Evolutionary conservation across 2,113 vertebrate genomes (phyloP).

Genomic region (Zapornia atra): DNA sequence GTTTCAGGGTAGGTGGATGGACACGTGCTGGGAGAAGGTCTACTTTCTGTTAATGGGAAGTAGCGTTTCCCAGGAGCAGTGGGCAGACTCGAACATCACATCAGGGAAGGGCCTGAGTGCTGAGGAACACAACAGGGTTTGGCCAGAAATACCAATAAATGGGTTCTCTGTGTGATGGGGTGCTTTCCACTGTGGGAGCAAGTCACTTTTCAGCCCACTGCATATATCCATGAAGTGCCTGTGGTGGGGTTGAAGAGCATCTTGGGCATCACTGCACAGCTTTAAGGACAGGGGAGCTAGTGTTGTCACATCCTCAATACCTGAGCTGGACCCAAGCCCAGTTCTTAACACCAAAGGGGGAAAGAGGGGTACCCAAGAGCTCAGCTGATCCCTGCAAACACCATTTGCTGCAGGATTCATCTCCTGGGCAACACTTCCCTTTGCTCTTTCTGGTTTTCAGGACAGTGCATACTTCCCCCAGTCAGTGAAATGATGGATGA

Average conservation of each 20-base stretch:
- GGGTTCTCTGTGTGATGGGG: neutral
- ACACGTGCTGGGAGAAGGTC: neutral
- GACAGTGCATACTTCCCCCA: slow-evolving; percentile 73
- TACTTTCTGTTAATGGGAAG: neutral
- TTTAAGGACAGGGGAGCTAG: neutral
- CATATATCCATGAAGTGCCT: neutral
- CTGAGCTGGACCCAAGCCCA: neutral
- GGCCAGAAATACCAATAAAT: neutral
- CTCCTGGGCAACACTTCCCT: neutral
- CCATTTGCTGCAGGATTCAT: neutral
- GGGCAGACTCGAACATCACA: neutral
- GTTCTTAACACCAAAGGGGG: neutral
- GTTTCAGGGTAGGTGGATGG: slow-evolving; percentile 77
- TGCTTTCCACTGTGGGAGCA: neutral
- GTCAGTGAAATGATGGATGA: slow-evolving; percentile 76
- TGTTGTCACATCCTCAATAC: neutral
- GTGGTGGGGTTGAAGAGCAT: neutral
- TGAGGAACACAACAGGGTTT: neutral
- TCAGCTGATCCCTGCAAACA: neutral
- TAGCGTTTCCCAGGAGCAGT: neutral
- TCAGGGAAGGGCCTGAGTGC: too few species aligned
- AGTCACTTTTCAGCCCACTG: neutral
- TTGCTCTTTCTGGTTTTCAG: slow-evolving; percentile 54
- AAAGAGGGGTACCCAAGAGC: neutral
- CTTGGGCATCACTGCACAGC: neutral